Evolutionary conservation across 2,113 vertebrate genomes (phyloP), one percentile per base, ranked within the genome.

Genomic region (Dascyllus trimaculatus): DNA sequence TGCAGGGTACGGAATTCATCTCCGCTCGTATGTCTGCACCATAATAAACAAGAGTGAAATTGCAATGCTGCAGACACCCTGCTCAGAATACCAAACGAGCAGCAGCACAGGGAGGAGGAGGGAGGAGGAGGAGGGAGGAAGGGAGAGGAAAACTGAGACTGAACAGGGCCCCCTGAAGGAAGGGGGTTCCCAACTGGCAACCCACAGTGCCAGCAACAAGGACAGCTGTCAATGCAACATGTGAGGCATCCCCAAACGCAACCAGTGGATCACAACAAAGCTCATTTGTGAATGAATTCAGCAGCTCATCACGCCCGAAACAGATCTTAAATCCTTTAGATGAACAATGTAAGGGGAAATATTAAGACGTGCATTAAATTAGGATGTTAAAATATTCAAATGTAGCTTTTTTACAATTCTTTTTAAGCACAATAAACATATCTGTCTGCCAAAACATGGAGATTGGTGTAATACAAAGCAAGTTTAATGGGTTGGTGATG

Each of bases 21-120:
- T 91, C 95, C 78, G 78, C 91, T 91, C 93, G 71, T 93, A 75
- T 95, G 84, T 89, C 92, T 91, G 93, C 95, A 94, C 95, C 95
- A 95, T 96, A 95, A 96, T 96, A 96, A 96, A 97, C 95, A 96
- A 85, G 93, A 94, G 93, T 45, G 92, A 87, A 89, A 92, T 84
- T 93, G 92, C 82, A 76, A 93, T 89, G 95, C 63, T 88, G 81
- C 90, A 38, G 92, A 95, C 83, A 92, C 89, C 87, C 66, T 92
- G 94, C 93, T 87, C 91, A 26, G 95, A 95, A 91, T 85, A 94
- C 95, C 94, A 93, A 97, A 94, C 95, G 88, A 93, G 95, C 64
- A 49, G 67, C 40, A 15, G 40, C 11, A 8, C 11, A 15, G 56
- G 49, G 80, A 57, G 74, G 73, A n/a, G 48, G 48, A 51, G 59